These are phyloP conservation scores for Pocillopora meandrina DNA, from an alignment of 92 coral and sea anemone species.

Conservation along the genomic window DNA sequence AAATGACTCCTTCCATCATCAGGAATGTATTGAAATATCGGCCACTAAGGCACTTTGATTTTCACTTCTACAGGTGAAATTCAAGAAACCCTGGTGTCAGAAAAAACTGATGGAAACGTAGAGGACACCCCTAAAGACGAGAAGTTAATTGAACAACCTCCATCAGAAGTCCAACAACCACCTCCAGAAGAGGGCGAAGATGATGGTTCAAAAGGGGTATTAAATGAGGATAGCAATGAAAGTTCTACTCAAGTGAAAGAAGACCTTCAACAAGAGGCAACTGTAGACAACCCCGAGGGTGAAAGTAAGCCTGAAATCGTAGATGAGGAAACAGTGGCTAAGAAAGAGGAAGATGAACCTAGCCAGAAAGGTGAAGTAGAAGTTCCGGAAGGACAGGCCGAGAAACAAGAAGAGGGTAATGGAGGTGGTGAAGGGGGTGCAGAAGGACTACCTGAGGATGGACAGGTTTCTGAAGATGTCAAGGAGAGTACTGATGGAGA, in stretches of 20 bases:
- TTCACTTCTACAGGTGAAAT: not conserved
- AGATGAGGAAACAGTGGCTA: conserved; percentile 14
- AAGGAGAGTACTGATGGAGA: conserved; percentile 51
- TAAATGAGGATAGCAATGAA: conserved; percentile 11
- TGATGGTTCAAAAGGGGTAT: not conserved
- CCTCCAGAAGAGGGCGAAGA: not conserved
- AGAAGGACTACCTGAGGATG: conserved; percentile 52
- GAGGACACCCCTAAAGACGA: conserved; percentile 5
- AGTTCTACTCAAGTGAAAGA: conserved; percentile 16
- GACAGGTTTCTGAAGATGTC: conserved; percentile 10
- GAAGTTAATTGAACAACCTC: conserved; percentile 4
- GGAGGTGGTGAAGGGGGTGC: conserved; percentile 41
- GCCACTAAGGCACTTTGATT: not conserved
- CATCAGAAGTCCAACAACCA: conserved; percentile 15
- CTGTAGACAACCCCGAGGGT: conserved; percentile 40
- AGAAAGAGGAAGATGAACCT: conserved; percentile 34
- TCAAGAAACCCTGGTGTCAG: not conserved
- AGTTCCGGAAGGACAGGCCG: conserved; percentile 32
- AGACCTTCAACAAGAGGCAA: conserved; percentile 1
- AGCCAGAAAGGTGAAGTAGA: conserved; percentile 37
- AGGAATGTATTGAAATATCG: not conserved
- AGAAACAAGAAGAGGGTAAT: conserved; percentile 37
- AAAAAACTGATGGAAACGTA: not conserved
- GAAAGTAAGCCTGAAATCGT: conserved; percentile 13
- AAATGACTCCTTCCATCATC: not conserved